A percentile compares a stretch with the other conserved stretches of the same genome.
phyloP scores from a whole-genome alignment of 2,888 invertebrate species.

The Diaprepes abbreviatus region DNA sequence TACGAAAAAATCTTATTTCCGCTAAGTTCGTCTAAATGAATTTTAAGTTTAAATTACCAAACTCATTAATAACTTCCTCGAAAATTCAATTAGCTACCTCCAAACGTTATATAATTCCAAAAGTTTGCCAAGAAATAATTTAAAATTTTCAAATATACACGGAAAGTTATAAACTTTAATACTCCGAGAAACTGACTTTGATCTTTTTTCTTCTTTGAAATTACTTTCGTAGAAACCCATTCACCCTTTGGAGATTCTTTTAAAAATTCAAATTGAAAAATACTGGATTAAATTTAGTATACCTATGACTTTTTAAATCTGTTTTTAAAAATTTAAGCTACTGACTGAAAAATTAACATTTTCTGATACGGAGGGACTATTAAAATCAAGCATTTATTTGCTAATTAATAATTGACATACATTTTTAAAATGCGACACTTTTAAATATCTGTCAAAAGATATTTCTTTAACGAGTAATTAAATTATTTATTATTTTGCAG shows the following conservation, averaged over 20 bases:
- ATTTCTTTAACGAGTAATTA: no score
- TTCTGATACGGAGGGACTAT: no score
- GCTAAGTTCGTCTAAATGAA: slow-evolving; percentile 50
- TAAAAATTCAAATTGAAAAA: slow-evolving; percentile 19
- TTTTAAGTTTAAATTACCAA: slow-evolving; percentile 53
- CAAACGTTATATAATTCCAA: slow-evolving; percentile 60
- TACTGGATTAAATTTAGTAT: not conserved
- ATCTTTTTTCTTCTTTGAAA: slow-evolving; percentile 36
- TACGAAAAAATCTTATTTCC: not conserved
- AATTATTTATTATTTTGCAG: no score
- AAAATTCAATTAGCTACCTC: slow-evolving; percentile 61
- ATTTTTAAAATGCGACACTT: no score
- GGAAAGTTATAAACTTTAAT: slow-evolving; percentile 45
- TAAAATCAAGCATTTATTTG: no score
- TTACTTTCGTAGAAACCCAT: slow-evolving; percentile 33
- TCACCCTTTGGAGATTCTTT: slow-evolving; percentile 5
- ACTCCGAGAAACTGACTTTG: slow-evolving; percentile 45
- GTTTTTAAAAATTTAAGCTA: no score
- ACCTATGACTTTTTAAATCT: no score
- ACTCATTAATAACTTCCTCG: slow-evolving; percentile 62
- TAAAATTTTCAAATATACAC: slow-evolving; percentile 46
- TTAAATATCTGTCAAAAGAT: no score
- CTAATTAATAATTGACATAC: no score
- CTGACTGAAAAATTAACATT: no score
- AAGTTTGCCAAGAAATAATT: slow-evolving; percentile 57